phyloP scores from a whole-genome alignment of 2,888 invertebrate genomes.

The Nomada lathburiana region DNA sequence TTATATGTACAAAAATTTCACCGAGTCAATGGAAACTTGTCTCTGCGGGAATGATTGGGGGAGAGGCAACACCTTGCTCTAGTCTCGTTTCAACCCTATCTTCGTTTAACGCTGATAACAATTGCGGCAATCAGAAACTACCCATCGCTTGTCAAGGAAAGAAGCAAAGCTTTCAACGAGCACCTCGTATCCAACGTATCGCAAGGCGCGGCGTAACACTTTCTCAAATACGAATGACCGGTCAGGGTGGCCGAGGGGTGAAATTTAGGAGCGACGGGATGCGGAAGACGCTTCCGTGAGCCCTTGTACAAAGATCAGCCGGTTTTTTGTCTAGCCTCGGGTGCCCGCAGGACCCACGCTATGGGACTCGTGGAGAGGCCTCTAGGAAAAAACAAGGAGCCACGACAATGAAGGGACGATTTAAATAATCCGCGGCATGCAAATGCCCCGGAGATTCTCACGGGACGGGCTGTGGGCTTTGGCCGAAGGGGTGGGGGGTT shows the following conservation, averaged over 20 bases:
- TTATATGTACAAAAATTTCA: too few species aligned
- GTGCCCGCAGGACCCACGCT: conserved; percentile 65
- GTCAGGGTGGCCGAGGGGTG: conserved; percentile 47
- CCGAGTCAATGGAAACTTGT: too few species aligned
- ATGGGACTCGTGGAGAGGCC: conserved; percentile 59
- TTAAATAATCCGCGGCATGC: conserved; percentile 83
- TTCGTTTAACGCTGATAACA: neutral
- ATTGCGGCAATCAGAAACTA: conserved; percentile 20
- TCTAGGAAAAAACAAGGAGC: conserved; percentile 72
- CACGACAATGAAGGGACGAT: conserved; percentile 76
- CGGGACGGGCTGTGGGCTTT: conserved; percentile 62
- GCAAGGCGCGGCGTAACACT: conserved; percentile 32
- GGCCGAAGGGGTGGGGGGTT: conserved; percentile 18
- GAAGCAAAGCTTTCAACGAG: conserved; percentile 14
- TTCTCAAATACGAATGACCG: conserved; percentile 63
- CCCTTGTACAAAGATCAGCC: conserved; percentile 60
- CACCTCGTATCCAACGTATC: conserved; percentile 2
- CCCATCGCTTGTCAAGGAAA: neutral
- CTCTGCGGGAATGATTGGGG: too few species aligned
- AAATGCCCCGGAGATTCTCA: conserved; percentile 82
- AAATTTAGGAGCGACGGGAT: conserved; percentile 50
- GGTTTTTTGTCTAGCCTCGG: conserved; percentile 66
- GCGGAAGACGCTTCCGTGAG: conserved; percentile 56
- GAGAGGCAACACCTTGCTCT: too few species aligned
- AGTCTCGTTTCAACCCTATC: too few species aligned